Evolutionary conservation across 2,888 invertebrate species (phyloP).

Genomic region (Apocheima hispidaria): DNA sequence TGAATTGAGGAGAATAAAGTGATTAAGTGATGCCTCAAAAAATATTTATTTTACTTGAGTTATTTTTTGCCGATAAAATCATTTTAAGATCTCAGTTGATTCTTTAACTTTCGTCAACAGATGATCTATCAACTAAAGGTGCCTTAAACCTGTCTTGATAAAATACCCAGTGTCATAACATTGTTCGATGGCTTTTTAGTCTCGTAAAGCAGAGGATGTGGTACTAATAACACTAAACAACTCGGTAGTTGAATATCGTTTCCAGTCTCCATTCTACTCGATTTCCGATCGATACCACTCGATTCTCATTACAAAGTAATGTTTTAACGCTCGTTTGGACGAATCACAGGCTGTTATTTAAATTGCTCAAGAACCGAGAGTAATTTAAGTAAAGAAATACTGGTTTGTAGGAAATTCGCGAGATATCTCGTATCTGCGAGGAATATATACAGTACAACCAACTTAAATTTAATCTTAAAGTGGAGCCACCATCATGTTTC

Average conservation of each 20-base stretch:
- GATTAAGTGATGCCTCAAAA: too few relatives aligned
- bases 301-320: constrained; percentile 66
- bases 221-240: constrained; percentile 47
- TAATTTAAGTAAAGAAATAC: constrained; percentile 68
- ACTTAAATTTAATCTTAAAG: not conserved
- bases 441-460: constrained; percentile 52
- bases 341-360: constrained; percentile 71
- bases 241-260: constrained; percentile 55
- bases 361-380: constrained; percentile 66
- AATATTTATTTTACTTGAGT: too few relatives aligned
- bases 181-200: too few relatives aligned
- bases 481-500: not conserved
- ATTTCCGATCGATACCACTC: constrained; percentile 55
- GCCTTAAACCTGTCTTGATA: too few relatives aligned
- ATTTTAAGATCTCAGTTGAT: too few relatives aligned
- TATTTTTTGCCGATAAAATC: too few relatives aligned
- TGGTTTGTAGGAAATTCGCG: constrained; percentile 64
- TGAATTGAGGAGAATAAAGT: too few relatives aligned
- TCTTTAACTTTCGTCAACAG: too few relatives aligned
- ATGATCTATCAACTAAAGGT: too few relatives aligned
- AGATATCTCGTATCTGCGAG: constrained; percentile 63
- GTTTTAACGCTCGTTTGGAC: constrained; percentile 65
- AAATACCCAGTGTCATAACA: too few relatives aligned
- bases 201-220: constrained; percentile 13
- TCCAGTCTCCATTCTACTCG: constrained; percentile 48